A percentile compares a stretch with the other conserved stretches of the same genome.
Conservation (phyloP, 1,140 invertebrate species). For the Trachymyrmex septentrionalis region DNA sequence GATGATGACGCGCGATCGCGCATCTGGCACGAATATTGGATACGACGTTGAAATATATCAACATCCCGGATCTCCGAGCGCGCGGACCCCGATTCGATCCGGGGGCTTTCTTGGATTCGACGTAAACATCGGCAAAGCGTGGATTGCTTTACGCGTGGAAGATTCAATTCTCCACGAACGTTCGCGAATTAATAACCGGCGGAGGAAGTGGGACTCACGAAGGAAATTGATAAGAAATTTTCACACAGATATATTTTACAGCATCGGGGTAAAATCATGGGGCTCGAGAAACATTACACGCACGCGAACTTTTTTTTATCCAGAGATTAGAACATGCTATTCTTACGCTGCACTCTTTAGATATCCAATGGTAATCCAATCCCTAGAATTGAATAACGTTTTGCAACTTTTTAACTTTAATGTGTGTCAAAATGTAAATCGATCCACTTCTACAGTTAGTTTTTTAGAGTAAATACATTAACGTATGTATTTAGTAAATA, state of each 20-base stretch:
- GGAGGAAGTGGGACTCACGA: neutral
- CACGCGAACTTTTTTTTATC: no score
- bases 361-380: no score
- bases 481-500: no score
- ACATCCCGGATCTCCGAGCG: neutral
- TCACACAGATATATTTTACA: no score
- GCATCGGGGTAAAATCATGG: neutral
- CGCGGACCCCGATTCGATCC: neutral
- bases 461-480: no score
- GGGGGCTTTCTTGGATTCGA: constrained; percentile 7
- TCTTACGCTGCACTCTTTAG: no score
- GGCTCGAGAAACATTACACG: neutral
- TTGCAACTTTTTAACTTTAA: no score
- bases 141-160: neutral
- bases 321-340: no score
- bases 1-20: constrained; percentile 39
- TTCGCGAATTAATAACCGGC: constrained; percentile 2
- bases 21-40: constrained; percentile 21
- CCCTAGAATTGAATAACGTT: no score
- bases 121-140: constrained; percentile 1
- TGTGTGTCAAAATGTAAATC: no score
- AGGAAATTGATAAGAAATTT: constrained; percentile 32
- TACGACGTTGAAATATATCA: constrained; percentile 4
- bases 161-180: constrained; percentile 25
- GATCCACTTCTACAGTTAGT: no score